Evolutionary conservation across 2,888 invertebrate genomes (phyloP).

Genomic region (Leptopterna dolabrata): DNA sequence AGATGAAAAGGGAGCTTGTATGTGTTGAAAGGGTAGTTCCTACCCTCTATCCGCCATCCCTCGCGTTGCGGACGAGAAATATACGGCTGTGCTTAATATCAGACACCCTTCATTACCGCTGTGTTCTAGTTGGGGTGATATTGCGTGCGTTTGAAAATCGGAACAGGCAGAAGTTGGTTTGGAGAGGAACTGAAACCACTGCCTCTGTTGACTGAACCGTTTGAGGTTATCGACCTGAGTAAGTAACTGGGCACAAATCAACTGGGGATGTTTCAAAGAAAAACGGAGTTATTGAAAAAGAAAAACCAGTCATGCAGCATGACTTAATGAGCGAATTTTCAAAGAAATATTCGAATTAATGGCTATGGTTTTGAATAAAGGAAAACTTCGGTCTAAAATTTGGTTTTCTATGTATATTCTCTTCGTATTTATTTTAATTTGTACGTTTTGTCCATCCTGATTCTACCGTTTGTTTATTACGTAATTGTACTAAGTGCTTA

Average conservation of each 20-base stretch:
- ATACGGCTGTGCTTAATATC: constrained; percentile 31
- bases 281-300: too few species aligned
- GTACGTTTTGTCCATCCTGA: too few species aligned
- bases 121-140: constrained; percentile 4
- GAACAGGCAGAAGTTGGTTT: neutral
- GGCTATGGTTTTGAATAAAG: too few species aligned
- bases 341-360: too few species aligned
- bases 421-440: too few species aligned
- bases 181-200: neutral
- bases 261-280: too few species aligned
- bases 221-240: neutral
- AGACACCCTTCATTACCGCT: constrained; percentile 2
- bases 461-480: too few species aligned
- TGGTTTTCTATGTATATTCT: too few species aligned
- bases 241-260: neutral
- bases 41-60: constrained; percentile 10
- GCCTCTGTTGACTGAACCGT: neutral
- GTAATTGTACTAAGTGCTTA: too few species aligned
- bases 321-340: too few species aligned
- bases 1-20: neutral
- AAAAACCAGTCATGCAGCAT: too few species aligned
- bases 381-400: too few species aligned
- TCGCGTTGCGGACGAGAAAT: neutral
- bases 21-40: constrained; percentile 49
- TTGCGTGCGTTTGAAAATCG: neutral